Base-by-base conservation (phyloP, 2,113 vertebrate genomes). In the Lepus timidus region DNA sequence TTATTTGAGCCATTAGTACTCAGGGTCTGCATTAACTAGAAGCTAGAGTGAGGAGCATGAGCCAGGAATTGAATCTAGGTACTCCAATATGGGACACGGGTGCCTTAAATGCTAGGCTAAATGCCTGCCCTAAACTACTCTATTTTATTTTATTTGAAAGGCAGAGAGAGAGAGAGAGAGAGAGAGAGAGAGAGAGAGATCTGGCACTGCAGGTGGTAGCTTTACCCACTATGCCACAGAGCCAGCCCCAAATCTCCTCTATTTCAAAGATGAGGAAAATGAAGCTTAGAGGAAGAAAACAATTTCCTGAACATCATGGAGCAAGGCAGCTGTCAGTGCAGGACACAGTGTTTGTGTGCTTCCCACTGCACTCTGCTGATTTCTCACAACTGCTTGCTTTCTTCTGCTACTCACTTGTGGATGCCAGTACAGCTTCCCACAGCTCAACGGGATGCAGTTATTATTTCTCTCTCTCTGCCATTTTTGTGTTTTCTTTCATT, bases 401-500 rank as follows among this genome's bases (percentile, higher is more conserved):
- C 83, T 95, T 71, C 23, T 22, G 82, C 27, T 90, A 65, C 44
- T 91, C 82, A 16, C 29, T 81, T 88, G 88, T 87, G n/a, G 85
- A 92, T 81, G 36, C 85, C 80, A 78, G 67, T 86, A 89, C 62
- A 85, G 71, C 85, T 75, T 94, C 36, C 82, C 85, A 80, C 95
- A 79, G 82, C 80, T 94, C 86, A 90, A 4, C 12, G 74, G 62
- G 61, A 36, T 88, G 58, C 44, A 94, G 80, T 95, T 70, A 73
- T 71, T 79, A 62, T 86, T 90, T 91, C 31, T 74, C 23, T n/a
- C 6, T n/a, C 22, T 74, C 68, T 81, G 55, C 88, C 65, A 87
- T 39, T 86, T 94, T 68, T 93, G 33, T 75, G 84, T 75, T 79
- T 85, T 83, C 90, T 78, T 92, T 96, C 90, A 91, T 93, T 96